Evolutionary conservation across 2,113 vertebrate genomes (phyloP).

Genomic region (Pao palembangensis): DNA sequence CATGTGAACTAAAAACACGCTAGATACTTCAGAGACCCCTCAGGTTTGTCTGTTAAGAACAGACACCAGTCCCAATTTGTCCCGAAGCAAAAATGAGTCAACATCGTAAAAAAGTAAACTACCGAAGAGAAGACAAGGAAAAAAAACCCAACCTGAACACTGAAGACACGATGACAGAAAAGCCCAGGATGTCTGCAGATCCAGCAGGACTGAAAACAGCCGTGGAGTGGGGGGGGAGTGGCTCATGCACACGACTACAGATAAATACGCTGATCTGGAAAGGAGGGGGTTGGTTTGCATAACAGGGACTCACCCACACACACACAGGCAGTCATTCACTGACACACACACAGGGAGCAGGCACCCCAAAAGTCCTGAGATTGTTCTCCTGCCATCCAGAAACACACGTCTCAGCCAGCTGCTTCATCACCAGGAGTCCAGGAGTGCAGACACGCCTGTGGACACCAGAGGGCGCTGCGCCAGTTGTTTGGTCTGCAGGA

Average conservation of each 20-base stretch:
- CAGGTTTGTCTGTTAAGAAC: constrained; percentile 8
- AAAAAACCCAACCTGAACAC: constrained; percentile 58
- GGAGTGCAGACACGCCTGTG: constrained; percentile 5
- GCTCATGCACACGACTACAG: constrained; percentile 24
- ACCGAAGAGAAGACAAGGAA: constrained; percentile 60
- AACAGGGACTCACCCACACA: constrained; percentile 22
- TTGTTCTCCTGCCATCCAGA: neutral
- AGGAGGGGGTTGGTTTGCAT: constrained; percentile 38
- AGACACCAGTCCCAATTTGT: constrained; percentile 46
- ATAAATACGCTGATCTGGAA: constrained; percentile 11
- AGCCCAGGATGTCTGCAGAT: constrained; percentile 27
- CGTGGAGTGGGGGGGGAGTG: neutral
- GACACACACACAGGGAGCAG: neutral
- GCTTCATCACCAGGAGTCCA: neutral
- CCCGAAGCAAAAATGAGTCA: constrained; percentile 42
- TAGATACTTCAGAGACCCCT: constrained; percentile 38
- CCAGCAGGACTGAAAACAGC: constrained; percentile 1
- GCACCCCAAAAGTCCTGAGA: constrained; percentile 38
- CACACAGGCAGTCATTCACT: neutral
- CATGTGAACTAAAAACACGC: constrained; percentile 75
- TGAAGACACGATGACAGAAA: constrained; percentile 54
- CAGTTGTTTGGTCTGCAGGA: constrained; percentile 52
- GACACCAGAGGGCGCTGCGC: constrained; percentile 3
- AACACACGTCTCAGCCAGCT: neutral
- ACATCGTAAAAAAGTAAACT: constrained; percentile 38